Evolutionary conservation across 2,888 invertebrate genomes (phyloP), one percentile per base, ranked within the genome.

Genomic region (Pherbina coryleti): DNA sequence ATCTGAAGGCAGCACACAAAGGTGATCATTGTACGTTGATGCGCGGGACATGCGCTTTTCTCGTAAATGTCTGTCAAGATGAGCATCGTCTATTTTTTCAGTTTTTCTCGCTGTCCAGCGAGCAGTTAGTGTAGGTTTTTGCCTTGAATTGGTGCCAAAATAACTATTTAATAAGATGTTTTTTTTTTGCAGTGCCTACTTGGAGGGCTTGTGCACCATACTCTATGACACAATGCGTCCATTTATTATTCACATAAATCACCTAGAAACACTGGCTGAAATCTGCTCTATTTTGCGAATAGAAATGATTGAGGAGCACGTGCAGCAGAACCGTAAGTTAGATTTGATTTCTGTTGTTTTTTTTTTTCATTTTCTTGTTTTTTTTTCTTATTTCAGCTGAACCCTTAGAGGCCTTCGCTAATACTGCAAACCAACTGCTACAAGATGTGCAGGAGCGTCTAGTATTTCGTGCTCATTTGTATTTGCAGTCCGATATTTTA

Each of bases 391-490:
- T 86, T 86, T 49, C 83, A 93, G 93, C 93, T 70, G 92, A 92
- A 78, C 93, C 95, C 4, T 90, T 97, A 55, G 90, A 91, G 74
- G 95, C 97, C 28, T 95, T 98, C 88, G 95, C 95, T 0, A 92
- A 91, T 74, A 92, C 94, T 11, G 95, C 96, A 34, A 92, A 93
- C 74, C 96, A 98, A 85, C 91, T 99, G 82, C 91, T 98, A 66
- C 95, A 97, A 88, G 99, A 99, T 91, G 96, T 97, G 7, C 98
- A 98, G 88, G 99, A 99, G 89, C 91, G 99, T 75, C 92, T 99
- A 55, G 98, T 98, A 53, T 99, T 98, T 90, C 93, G 99, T 70
- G 96, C 98, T 0, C 96, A 98, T 91, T 93, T 98, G 82, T 99
- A 98, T 89, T 93, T 99, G 79, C 94, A 96, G 75, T 94, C 95